Base-by-base conservation (phyloP, 2,888 invertebrate genomes). In the Xiphydria camelus region DNA sequence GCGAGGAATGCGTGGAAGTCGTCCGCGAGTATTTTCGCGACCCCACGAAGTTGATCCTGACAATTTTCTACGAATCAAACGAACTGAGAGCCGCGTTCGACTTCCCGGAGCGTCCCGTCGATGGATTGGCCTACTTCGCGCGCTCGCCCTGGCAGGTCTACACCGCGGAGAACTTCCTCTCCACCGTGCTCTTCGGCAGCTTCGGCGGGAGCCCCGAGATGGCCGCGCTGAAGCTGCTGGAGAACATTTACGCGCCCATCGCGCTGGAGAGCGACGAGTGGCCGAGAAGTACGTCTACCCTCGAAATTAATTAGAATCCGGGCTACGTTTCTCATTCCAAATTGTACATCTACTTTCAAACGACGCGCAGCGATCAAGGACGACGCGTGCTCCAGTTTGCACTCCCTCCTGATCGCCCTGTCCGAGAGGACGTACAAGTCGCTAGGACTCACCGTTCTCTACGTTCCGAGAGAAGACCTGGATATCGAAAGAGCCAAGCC, bases 121-220 rank as follows among this genome's bases (percentile, higher is more conserved):
- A 79, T 17, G 87, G 88, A 51, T 63, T 89, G 14, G 82, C 82
- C 1, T 91, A 89, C 57, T 90, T 89, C 63, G 59, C 86, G 20
- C 79, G 89, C 23, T 53, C 59, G 3, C 58, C 65, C 0, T 69
- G 71, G 69, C 72, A 74, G 32, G 46, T 73, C 23, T 74, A 66
- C 19, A 61, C 62, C 0, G 41, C 53, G 4, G 57, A 62, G 0
- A 69, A 73, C 56, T 73, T 73, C 54, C 42, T 60, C 4, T 52
- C 51, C 6, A 66, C 51, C 4, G 59, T 71, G 1, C 51, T 45
- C 4, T 71, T 68, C 17, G 75, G 73, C 6, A 70, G 46, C 26
- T 38, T 70, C 1, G 62, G 49, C 17, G 46, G 41, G 0, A 49
- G 46, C 7, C 25, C 58, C 3, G 59, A 61, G 32, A 58, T 39